A percentile compares a stretch with the other conserved stretches of the same genome.
phyloP scores from a whole-genome alignment of 92 coral and sea anemone species.

The Parazoanthus swiftii region DNA sequence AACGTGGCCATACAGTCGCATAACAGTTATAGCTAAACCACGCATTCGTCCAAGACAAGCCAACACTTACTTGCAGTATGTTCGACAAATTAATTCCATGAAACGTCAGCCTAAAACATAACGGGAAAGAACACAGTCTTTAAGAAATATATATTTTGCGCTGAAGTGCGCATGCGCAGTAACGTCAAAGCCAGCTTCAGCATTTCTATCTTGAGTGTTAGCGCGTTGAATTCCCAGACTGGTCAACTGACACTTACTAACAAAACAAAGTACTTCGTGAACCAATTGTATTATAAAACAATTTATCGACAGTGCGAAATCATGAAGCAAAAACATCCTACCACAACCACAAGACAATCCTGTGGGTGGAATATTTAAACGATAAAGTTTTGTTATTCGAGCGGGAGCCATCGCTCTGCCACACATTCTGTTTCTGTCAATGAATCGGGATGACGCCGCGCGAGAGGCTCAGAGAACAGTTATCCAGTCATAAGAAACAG shows the following conservation, averaged over 20 bases:
- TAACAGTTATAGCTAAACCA: neutral
- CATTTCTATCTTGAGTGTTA: neutral
- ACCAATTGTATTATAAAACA: neutral
- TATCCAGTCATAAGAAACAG: slow-evolving; percentile 89
- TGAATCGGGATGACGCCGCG: slow-evolving; percentile 71
- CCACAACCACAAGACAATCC: neutral
- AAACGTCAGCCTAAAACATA: slow-evolving; percentile 66
- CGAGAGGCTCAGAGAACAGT: slow-evolving; percentile 71
- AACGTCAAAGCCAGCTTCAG: neutral
- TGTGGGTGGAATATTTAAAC: neutral
- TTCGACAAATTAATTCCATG: slow-evolving; percentile 91
- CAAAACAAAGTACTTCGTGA: neutral
- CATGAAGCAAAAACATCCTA: neutral
- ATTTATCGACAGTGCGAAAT: too few species aligned
- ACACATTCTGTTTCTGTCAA: slow-evolving; percentile 50
- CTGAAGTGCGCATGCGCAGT: slow-evolving; percentile 73
- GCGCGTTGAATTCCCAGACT: neutral
- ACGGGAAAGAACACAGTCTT: slow-evolving; percentile 10
- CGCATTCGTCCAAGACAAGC: neutral
- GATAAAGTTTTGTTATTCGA: neutral
- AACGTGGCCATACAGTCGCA: neutral
- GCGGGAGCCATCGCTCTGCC: slow-evolving; percentile 73
- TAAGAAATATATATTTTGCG: neutral
- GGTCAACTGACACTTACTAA: neutral
- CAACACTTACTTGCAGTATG: slow-evolving; percentile 75